phyloP scores from a whole-genome alignment of 2,888 invertebrate species.

The Epsilonema sp. region DNA sequence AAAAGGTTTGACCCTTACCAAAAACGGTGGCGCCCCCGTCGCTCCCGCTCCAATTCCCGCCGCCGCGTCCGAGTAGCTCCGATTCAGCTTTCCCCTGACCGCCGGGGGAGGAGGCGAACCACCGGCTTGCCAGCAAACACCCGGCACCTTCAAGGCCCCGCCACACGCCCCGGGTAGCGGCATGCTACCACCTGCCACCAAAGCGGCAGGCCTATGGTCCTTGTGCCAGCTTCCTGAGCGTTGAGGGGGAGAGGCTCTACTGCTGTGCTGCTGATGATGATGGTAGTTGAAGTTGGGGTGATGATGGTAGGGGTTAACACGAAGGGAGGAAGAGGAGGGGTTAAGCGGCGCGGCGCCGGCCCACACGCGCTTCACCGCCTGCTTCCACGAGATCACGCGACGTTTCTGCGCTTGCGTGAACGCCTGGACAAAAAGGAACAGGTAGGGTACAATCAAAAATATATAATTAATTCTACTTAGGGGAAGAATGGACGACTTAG shows the following conservation, averaged over 20 bases:
- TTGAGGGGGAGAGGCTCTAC: background rate
- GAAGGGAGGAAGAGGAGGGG: background rate
- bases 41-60: no score
- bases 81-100: background rate
- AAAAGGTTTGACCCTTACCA: no score
- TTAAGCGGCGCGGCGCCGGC: background rate
- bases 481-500: no score
- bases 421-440: constrained; percentile 21
- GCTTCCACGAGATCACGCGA: constrained; percentile 12
- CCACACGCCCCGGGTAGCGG: background rate
- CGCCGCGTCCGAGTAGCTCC: background rate
- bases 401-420: constrained; percentile 29
- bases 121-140: background rate
- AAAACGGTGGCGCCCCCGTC: no score
- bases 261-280: no score
- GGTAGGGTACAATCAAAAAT: background rate
- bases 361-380: constrained; percentile 6
- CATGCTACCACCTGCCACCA: no score
- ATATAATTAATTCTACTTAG: no score
- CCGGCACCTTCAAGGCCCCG: no score
- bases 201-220: background rate
- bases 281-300: no score
- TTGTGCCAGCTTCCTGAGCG: background rate
- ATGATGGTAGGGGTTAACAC: no score
- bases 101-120: background rate